These are phyloP conservation scores for Netelia virgata DNA, from an alignment of 2,888 invertebrate genomes.

Conservation along the genomic window DNA sequence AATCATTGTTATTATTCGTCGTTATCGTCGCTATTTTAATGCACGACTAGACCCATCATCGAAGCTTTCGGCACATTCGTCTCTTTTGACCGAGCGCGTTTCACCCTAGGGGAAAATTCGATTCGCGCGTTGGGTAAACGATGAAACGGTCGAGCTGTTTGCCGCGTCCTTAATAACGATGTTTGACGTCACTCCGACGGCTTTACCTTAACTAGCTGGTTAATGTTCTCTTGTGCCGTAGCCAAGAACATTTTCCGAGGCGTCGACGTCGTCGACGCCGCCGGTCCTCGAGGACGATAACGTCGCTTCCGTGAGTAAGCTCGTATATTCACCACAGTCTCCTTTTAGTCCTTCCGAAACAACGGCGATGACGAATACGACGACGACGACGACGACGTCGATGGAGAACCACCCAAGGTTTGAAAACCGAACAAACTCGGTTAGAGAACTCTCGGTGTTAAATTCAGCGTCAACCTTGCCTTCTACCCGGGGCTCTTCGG, in stretches of 20 bases:
- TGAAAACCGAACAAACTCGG: constrained; percentile 83
- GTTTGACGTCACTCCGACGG: constrained; percentile 76
- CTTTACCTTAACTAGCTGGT: constrained; percentile 81
- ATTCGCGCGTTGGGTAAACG: constrained; percentile 74
- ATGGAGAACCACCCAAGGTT: constrained; percentile 79
- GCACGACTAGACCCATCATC: constrained; percentile 68
- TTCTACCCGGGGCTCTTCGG: constrained; percentile 21
- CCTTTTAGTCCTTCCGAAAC: constrained; percentile 61
- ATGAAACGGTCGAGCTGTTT: constrained; percentile 74
- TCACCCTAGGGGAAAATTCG: constrained; percentile 78
- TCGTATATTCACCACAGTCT: constrained; percentile 66
- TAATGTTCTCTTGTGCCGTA: constrained; percentile 77
- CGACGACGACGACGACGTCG: constrained; percentile 64
- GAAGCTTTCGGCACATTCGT: constrained; percentile 64
- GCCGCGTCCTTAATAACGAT: constrained; percentile 81
- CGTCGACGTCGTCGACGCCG: constrained; percentile 3
- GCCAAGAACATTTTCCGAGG: constrained; percentile 20
- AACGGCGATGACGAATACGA: constrained; percentile 61
- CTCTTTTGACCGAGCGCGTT: constrained; percentile 77
- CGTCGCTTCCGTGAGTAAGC: constrained; percentile 16
- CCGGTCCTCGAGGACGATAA: constrained; percentile 67
- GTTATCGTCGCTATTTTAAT: constrained; percentile 49
- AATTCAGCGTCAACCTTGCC: constrained; percentile 25
- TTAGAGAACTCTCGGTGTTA: constrained; percentile 77
- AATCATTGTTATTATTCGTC: neutral